phyloP scores from a whole-genome alignment of 1,140 invertebrate species.

The Brachionus sp. region DNA sequence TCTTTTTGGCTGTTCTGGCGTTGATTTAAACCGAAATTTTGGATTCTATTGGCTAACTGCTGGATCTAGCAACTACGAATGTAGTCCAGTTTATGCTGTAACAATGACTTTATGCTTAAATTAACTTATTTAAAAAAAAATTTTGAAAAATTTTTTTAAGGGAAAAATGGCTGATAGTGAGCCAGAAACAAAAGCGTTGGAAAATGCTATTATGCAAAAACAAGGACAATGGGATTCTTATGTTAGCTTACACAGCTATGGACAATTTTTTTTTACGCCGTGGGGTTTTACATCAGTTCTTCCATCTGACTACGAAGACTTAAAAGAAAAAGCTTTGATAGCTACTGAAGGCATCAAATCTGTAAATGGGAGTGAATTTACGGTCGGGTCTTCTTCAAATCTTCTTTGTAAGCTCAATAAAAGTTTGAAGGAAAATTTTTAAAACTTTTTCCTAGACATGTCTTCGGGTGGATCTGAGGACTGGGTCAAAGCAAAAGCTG shows the following conservation, averaged over 20 bases:
- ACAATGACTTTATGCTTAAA: background rate
- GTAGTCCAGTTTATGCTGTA: slow-evolving; percentile 44
- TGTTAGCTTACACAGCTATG: slow-evolving; percentile 41
- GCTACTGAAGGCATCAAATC: background rate
- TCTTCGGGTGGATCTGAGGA: slow-evolving; percentile 49
- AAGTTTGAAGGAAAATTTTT: background rate
- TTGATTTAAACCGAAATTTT: slow-evolving; percentile 46
- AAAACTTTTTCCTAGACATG: background rate
- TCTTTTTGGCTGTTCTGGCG: slow-evolving; percentile 36
- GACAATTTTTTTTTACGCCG: slow-evolving; percentile 45
- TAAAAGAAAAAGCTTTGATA: background rate
- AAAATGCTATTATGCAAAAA: background rate
- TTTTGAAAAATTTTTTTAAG: background rate
- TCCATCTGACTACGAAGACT: slow-evolving; percentile 44
- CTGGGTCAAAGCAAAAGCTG: slow-evolving; percentile 48
- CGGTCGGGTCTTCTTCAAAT: background rate
- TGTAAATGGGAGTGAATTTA: slow-evolving; percentile 23
- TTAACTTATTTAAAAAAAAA: background rate
- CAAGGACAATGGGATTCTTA: slow-evolving; percentile 17
- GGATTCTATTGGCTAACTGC: slow-evolving; percentile 15
- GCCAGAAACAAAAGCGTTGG: background rate
- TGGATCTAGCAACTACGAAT: background rate
- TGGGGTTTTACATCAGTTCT: slow-evolving; percentile 40
- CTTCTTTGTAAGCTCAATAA: slow-evolving; percentile 13
- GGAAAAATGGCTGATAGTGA: slow-evolving; percentile 25